Conservation (phyloP, 2,113 vertebrate species). For the Panthera uncia region DNA sequence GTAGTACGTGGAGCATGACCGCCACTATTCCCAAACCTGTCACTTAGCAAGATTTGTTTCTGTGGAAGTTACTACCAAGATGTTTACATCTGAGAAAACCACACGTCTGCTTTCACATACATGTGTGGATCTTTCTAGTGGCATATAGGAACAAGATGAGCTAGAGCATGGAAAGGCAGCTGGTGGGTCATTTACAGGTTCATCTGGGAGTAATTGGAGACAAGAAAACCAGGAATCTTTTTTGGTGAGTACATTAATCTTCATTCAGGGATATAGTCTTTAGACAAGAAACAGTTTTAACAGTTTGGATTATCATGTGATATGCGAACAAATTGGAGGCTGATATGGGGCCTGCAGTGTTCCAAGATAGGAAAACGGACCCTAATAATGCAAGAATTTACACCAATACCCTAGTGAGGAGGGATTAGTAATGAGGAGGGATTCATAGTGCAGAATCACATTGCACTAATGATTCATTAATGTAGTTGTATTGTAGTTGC, state of each 20-base stretch:
- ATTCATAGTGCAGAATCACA: not conserved
- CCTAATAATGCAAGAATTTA: not conserved
- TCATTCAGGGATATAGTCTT: not conserved
- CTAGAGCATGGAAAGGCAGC: not conserved
- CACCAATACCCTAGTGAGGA: not conserved
- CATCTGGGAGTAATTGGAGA: not conserved
- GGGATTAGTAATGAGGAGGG: not conserved
- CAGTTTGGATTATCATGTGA: not conserved
- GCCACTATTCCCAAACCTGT: not conserved
- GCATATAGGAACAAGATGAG: not conserved
- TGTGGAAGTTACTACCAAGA: not conserved
- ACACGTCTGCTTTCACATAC: not conserved
- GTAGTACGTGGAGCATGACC: rapidly evolving
- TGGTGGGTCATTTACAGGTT: not conserved
- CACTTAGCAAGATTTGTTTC: not conserved
- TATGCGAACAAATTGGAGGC: not conserved
- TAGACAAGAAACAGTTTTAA: not conserved
- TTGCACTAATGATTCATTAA: not conserved
- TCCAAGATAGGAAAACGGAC: not conserved
- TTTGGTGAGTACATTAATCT: not conserved
- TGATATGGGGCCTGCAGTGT: not conserved
- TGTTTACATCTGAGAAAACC: not conserved
- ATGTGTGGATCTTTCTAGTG: not conserved
- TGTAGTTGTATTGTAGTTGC: not conserved
- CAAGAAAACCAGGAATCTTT: not conserved